Evolutionary conservation across 2,888 invertebrate species (phyloP).

Genomic region (Acronicta aceris): DNA sequence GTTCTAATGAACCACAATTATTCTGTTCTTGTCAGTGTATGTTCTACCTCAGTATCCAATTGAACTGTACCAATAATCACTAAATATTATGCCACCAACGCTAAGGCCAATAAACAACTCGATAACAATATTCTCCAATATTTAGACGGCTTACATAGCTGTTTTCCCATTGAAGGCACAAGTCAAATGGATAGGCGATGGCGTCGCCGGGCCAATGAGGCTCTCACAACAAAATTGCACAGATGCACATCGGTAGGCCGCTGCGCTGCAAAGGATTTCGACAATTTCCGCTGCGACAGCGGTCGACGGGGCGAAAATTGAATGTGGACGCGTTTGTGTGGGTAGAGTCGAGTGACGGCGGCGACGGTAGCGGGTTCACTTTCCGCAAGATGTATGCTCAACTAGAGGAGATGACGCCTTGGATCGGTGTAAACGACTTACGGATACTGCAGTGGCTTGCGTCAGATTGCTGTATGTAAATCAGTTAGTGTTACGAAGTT

Average conservation of each 20-base stretch:
- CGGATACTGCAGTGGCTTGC: background rate
- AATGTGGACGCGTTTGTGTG: constrained; percentile 50
- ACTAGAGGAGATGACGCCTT: constrained; percentile 1
- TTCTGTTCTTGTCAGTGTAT: background rate
- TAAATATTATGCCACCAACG: background rate
- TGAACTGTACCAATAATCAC: background rate
- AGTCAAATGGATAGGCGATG: constrained; percentile 18
- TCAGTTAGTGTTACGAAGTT: background rate
- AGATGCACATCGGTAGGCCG: constrained; percentile 41
- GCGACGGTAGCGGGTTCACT: constrained; percentile 5
- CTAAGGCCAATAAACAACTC: background rate
- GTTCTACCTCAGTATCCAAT: background rate
- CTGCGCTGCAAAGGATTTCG: constrained; percentile 54
- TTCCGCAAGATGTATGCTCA: background rate
- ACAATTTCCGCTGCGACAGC: constrained; percentile 63
- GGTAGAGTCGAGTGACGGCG: constrained; percentile 10
- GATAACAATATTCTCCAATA: constrained; percentile 8
- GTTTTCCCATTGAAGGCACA: constrained; percentile 12
- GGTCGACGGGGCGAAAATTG: constrained; percentile 57
- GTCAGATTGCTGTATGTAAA: background rate
- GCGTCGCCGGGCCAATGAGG: constrained; percentile 36
- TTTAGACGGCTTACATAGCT: constrained; percentile 11
- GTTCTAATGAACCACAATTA: background rate
- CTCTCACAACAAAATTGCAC: constrained; percentile 53
- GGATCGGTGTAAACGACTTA: constrained; percentile 4